Evolutionary conservation across 1,140 invertebrate genomes (phyloP), one percentile per base, ranked within the genome.

Genomic region (Hylyphantes graminicola): DNA sequence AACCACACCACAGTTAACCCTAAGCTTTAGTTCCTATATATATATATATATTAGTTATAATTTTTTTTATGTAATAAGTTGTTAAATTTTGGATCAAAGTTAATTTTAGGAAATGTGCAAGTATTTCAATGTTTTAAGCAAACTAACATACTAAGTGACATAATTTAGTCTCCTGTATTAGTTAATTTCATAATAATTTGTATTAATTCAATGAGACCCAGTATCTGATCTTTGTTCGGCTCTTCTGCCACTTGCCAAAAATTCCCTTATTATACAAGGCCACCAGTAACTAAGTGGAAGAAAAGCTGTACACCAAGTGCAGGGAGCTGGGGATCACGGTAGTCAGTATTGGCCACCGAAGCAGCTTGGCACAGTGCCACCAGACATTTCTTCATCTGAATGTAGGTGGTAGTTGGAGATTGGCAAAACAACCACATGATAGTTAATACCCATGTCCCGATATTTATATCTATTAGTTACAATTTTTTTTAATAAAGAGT

Each of bases 191-290:
- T 35, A 35, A 35, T 35, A 35, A 35, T 35, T 35, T 2, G 5
- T 35, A 5, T 35, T 35, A 35, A 35, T 35, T 2, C 35, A 2
- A 5, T 35, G 35, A 35, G 35, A 5, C 35, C 35, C 35, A 35
- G 1, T 35, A n/a, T n/a, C 87, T 93, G n/a, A 91, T 90, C 57
- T 91, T 93, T 88, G 90, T 92, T n/a, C n/a, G 93, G 17, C 86
- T 93, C 0, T 92, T 93, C 85, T 93, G 91, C 87, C 92, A 93
- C 87, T 87, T 89, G 75, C 93, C 93, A 55, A 87, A 89, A 73
- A 89, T 93, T 87, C 92, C 92, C 54, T 89, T 93, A 35, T 87
- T 93, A 65, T 93, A 93, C 88, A 93, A 93, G 89, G 90, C 92
- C 6, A 94, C 93, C 9, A 90, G 91, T 64, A 64, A 91, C 50